Percentiles rank a stretch among this genome's conserved stretches.
Conservation (phyloP, 2,113 vertebrate species). For the Eulemur macaco region DNA sequence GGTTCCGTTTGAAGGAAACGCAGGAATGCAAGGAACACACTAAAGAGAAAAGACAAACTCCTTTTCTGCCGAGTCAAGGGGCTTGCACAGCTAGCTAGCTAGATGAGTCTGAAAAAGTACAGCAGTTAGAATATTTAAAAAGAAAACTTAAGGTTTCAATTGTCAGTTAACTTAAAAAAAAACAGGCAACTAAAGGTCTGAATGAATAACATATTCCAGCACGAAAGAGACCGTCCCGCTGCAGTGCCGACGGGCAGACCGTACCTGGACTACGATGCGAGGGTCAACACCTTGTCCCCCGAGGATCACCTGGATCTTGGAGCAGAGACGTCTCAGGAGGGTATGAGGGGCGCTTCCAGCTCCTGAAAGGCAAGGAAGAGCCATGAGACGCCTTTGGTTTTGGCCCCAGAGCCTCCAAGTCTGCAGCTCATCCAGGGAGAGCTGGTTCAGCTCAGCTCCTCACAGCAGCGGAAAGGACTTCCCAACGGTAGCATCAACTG, state of each 20-base stretch:
- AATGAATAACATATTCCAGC: not conserved
- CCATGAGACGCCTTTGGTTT: not conserved
- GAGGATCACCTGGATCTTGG: not conserved
- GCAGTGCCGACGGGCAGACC: rapidly evolving
- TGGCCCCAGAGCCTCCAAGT: not conserved
- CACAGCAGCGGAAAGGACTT: not conserved
- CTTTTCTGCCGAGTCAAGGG: not conserved
- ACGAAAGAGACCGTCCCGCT: not conserved
- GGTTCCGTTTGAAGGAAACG: not conserved
- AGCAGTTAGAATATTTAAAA: not conserved
- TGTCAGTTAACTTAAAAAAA: not conserved
- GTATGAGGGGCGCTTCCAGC: not conserved
- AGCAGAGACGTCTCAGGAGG: not conserved
- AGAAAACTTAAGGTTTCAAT: not conserved
- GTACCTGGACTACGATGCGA: not conserved
- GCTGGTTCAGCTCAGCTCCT: not conserved
- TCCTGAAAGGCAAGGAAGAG: conserved; percentile 44
- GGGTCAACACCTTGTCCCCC: not conserved
- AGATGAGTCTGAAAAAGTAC: not conserved
- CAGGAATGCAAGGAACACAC: not conserved
- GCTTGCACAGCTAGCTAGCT: not conserved
- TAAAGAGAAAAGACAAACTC: not conserved
- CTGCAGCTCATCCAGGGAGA: not conserved
- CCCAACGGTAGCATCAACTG: not conserved
- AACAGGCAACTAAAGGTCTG: not conserved